Base-by-base conservation (phyloP, 1,140 invertebrate species). In the Archivesica marissinica region DNA sequence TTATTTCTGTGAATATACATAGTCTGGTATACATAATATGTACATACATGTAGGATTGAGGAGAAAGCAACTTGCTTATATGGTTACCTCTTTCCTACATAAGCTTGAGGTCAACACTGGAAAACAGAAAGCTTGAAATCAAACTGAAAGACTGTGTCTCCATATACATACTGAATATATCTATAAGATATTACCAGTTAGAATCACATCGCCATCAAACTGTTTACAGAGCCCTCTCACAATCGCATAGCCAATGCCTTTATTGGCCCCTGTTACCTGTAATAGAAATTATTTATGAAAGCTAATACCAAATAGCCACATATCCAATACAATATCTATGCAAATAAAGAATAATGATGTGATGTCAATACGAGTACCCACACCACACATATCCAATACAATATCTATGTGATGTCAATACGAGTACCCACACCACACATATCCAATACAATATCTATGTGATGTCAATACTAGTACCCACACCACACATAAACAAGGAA, bases 201-300 rank as follows among this genome's bases (percentile, higher is more conserved):
- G 90, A 86, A 95, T 96, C 50, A 96, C 96, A 78, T 94, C 91
- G 6, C 96, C 96, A 39, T 95, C 89, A 88, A 96, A 96, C 85
- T 95, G 92, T 83, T 95, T 94, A 87, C 96, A 96, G 2, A 97
- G 93, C 0, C 94, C 95, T 90, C 96, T 95, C 0, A 96, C 96
- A 74, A 96, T 96, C 0, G 94, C 96, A 92, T 95, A 96, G 3
- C 96, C 96, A 86, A 97, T 96, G 0, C 96, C 96, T 94, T 97
- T 97, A 89, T 97, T 97, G n/a, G 95, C 92, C 28, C 96, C 96
- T 64, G 96, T 97, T 1, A 97, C 96, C 95, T 95, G 68, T 6
- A 88, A 86, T 47, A 41, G 28, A 74, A 20, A 50, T 28, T n/a
- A 3, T 17, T 28, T n/a, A 28, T 72, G 39, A 25, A 2, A 44